Base-by-base conservation (phyloP, 2,113 vertebrate species). In the Alethe castanea region DNA sequence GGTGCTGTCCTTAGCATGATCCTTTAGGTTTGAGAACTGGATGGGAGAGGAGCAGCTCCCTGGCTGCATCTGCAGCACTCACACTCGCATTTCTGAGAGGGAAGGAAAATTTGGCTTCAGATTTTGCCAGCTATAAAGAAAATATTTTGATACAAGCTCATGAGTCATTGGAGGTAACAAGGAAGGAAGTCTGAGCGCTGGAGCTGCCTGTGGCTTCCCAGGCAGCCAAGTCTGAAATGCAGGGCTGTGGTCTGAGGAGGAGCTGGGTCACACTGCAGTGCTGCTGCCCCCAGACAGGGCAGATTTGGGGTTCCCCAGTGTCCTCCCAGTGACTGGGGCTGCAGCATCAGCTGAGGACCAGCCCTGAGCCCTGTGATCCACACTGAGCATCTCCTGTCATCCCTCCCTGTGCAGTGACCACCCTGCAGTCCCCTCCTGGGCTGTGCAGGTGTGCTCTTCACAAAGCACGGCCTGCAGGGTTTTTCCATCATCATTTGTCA, bases 121-220 rank as follows among this genome's bases (percentile, higher is more conserved):
- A 25, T 81, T 91, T 81, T 87, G 86, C 95, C 92, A 95, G 48
- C 92, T 77, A 18, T 56, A 65, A 82, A 61, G 94, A 85, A 95
- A 95, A 95, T 95, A 95, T 94, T 96, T 96, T 96, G 95, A 94
- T 94, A 73, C 1, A 87, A 85, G 90, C 88, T 86, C 12, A 1
- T 94, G 95, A 96, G 90, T 96, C 95, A 94, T 73, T 14, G 0
- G 61, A 56, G 90, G 72, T 87, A 57, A 60, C 59, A 80, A 85
- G 85, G 88, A 91, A 91, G 60, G 94, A 47, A 89, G 94, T 56
- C 73, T 13, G 36, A 82, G 93, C 48, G 0, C 29, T 35, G 0
- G 81, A 81, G 90, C 92, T 78, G 87, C 11, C 18, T 8, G 71
- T 9, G 38, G 50, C 42, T 93, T 69, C 83, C 93, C 50, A 0